Conservation (phyloP, 2,113 vertebrate genomes). For the Accipiter virgatus region DNA sequence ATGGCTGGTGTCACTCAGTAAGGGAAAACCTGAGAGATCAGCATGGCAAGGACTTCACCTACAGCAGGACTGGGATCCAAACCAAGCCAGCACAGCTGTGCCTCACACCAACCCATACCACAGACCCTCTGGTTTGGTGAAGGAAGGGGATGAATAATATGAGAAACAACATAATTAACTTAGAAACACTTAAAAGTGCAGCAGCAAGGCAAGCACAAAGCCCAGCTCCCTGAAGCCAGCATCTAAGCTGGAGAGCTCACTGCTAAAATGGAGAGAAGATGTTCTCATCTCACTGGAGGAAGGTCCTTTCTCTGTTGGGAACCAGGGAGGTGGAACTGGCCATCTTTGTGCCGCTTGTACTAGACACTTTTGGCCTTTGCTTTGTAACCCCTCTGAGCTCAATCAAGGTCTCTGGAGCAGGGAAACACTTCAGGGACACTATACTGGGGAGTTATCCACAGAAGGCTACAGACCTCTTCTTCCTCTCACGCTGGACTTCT, state of each 20-base stretch:
- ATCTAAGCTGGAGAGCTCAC: neutral
- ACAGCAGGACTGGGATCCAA: no score
- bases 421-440: neutral
- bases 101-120: neutral
- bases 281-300: neutral
- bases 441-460: neutral
- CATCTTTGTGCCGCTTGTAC: no score
- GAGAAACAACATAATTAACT: neutral
- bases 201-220: neutral
- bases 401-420: neutral
- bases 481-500: conserved; percentile 59
- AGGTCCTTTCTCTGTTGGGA: neutral
- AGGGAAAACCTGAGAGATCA: neutral
- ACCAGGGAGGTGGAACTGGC: neutral
- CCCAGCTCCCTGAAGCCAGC: conserved; percentile 37
- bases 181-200: rapidly evolving
- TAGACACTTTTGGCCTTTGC: neutral
- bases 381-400: neutral
- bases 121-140: neutral
- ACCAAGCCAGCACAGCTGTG: neutral
- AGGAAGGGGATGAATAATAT: neutral
- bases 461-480: conserved; percentile 68
- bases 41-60: neutral
- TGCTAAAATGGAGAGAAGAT: neutral
- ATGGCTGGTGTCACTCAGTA: neutral